Base-by-base conservation (phyloP, 2,888 invertebrate genomes). In the Liodrosophila aerea region DNA sequence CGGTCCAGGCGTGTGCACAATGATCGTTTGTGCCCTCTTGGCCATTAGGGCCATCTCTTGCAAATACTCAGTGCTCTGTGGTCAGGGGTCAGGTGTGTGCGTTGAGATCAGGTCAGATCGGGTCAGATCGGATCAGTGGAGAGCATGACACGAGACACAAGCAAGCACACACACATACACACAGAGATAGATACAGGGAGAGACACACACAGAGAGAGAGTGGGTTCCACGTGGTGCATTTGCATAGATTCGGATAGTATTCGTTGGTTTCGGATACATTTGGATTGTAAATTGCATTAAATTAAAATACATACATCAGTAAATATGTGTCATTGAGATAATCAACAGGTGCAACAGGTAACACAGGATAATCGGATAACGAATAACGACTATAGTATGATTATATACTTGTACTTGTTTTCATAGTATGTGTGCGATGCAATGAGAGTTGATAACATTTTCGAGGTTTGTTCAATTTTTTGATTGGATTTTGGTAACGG, bases 11-110 rank as follows among this genome's bases (percentile, higher is more conserved):
- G 88, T 77, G 59, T 89, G 89, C 65, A 88, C 87, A 66, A 90
- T 77, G 64, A 90, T 87, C 50, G 89, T 87, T 77, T 89, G 88
- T 49, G 87, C 86, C 54, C 88, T 87, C 71, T 88, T 89, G 54
- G 88, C 85, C 75, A 88, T 57, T 64, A 82, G 81, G 65, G 88
- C 87, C 89, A 89, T 87, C 72, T 90, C 90, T 80, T 88, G 88
- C 64, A 90, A 86, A 76, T 90, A 90, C 50, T 73, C 82, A 73
- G 77, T 77, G 63, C 88, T 85, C 90, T 90, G 73, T n/a, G 22
- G 18, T 18, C 8, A 13, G 15, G 9, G 16, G 34, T 7, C 7
- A 12, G 34, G 12, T 2, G n/a, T n/a, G n/a, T n/a, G n/a, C n/a
- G n/a, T n/a, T n/a, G n/a, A n/a, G n/a, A n/a, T 5, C 11, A 1